phyloP scores from a whole-genome alignment of 2,888 invertebrate species.

The Caenorhabditis sp. region DNA sequence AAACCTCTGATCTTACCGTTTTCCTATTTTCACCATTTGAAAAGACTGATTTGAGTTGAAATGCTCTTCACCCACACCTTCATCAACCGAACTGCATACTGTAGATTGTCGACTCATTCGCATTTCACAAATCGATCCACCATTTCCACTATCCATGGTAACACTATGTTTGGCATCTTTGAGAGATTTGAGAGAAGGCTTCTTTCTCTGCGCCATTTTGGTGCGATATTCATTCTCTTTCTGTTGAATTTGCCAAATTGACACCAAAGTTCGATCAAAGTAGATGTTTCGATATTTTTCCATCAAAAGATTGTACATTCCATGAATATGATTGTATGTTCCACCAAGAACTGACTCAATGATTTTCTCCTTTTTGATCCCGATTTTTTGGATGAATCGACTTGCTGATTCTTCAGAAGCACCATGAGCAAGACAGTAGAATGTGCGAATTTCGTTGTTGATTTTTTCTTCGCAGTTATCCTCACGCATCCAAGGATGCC shows the following conservation, averaged over 20 bases:
- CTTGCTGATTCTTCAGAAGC: conserved; percentile 1
- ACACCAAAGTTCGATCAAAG: neutral
- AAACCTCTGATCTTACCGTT: neutral
- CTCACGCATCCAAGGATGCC: conserved; percentile 84
- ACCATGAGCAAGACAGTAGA: neutral
- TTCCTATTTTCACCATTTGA: neutral
- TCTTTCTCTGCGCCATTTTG: neutral
- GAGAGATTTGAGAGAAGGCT: neutral
- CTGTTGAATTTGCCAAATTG: neutral
- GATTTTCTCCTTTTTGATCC: conserved; percentile 1
- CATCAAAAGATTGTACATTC: conserved; percentile 4
- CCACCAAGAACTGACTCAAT: neutral
- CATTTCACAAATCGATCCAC: neutral
- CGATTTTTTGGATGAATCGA: conserved; percentile 2
- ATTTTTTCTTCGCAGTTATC: conserved; percentile 17
- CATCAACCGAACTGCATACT: conserved; percentile 1
- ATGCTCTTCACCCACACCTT: conserved; percentile 1
- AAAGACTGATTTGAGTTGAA: neutral
- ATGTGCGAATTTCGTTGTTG: conserved; percentile 1
- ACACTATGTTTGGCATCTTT: neutral
- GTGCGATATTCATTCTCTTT: neutral
- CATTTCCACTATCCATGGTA: conserved; percentile 4
- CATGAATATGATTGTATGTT: conserved; percentile 2
- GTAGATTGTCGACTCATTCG: conserved; percentile 3
- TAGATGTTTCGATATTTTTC: neutral